phyloP scores from a whole-genome alignment of 2,797 vertebrate species.

The Lagocephalus sceleratus region DNA sequence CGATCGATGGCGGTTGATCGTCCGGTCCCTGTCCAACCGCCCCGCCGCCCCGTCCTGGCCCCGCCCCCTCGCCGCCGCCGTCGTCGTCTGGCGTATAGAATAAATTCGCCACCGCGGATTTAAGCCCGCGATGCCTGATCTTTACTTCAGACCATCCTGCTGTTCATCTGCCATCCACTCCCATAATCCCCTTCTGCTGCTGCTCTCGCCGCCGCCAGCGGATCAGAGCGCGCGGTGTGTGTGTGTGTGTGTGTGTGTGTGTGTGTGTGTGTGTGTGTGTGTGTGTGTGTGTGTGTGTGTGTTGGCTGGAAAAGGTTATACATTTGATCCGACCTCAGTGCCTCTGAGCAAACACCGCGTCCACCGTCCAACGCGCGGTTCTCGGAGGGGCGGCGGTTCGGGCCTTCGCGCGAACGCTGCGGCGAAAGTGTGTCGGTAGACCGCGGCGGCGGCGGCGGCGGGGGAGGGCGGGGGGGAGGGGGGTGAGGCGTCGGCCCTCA shows the following conservation, averaged over 20 bases:
- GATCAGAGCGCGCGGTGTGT: constrained; percentile 35
- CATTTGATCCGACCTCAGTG: constrained; percentile 29
- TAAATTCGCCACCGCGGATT: constrained; percentile 54
- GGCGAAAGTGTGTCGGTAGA: too few species aligned
- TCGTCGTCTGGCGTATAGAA: constrained; percentile 31
- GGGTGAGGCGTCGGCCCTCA: too few species aligned
- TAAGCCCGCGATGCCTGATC: constrained; percentile 27
- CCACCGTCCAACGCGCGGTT: neutral
- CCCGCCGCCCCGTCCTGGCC: neutral
- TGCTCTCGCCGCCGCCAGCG: constrained; percentile 11
- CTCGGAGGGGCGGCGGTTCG: too few species aligned
- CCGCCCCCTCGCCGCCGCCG: neutral
- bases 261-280: constrained; percentile 19
- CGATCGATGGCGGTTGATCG: too few species aligned
- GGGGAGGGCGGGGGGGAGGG: too few species aligned
- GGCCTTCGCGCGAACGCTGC: too few species aligned
- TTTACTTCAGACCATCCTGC: constrained; percentile 40
- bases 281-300: constrained; percentile 18
- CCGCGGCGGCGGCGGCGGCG: too few species aligned
- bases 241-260: constrained; percentile 23
- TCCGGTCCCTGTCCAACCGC: too few species aligned
- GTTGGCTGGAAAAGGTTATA: constrained; percentile 34
- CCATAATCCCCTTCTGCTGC: constrained; percentile 61
- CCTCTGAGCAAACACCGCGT: constrained; percentile 19
- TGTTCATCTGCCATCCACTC: constrained; percentile 52